Evolutionary conservation across 2,113 vertebrate genomes (phyloP), one percentile per base, ranked within the genome.

Genomic region (Enhydra lutris): DNA sequence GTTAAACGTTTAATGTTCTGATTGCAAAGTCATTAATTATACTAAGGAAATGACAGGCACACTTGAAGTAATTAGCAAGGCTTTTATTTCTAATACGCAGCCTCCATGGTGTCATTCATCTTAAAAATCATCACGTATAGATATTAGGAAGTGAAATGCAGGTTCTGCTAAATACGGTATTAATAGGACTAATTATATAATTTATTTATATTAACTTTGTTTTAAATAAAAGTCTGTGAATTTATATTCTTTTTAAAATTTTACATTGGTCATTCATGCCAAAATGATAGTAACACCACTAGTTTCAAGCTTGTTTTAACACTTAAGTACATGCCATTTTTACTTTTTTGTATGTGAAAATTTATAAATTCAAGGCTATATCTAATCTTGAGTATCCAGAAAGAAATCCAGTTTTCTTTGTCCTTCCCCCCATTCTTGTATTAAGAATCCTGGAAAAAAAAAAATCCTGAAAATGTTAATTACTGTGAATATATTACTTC

Each of bases 31-130:
- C 4, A 55, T 80, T 65, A 94, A 78, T 79, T 42, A 83, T 52
- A 42, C 5, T 52, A 87, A 90, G 11, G 17, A 83, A 85, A 93
- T 82, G 45, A 74, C 4, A 98, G 73, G 59, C 47, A 80, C 92
- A 94, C 84, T 96, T 96, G 67, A 97, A 97, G 24, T 97, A 98
- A 98, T 97, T 96, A 95, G 83, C 80, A 92, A 97, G 55, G 87
- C 96, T 98, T 98, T 98, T 97, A 93, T 85, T 97, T 34, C 63
- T 97, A 93, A 95, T 89, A 84, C 96, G 93, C 94, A 97, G 76
- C 45, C 89, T 97, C 95, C 95, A 93, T 78, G 47, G 67, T 65
- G 21, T 96, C 85, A 95, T 97, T 98, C 95, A 97, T 96, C 95
- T 96, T 93, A 97, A 91, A 92, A 83, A 34, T 97, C 89, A 97